These are phyloP conservation scores for Emydura subglobosa DNA, from an alignment of 2,113 vertebrate species.

Conservation along the genomic window DNA sequence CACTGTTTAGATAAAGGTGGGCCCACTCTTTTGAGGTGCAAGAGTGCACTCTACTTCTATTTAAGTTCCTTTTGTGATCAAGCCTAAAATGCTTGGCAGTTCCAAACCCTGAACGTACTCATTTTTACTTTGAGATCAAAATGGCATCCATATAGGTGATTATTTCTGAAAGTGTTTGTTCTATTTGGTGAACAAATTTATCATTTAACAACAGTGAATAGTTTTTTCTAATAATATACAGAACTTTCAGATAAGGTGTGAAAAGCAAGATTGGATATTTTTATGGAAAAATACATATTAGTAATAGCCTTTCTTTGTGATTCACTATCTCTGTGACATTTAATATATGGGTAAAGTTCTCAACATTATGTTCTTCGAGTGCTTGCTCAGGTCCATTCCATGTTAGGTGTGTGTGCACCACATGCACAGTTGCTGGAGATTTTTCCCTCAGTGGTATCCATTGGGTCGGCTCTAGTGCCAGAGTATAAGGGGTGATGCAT, in stretches of 20 bases:
- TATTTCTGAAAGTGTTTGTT: slow-evolving; percentile 37
- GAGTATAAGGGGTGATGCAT: no score
- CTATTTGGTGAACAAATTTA: slow-evolving; percentile 11
- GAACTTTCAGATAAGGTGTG: slow-evolving; percentile 53
- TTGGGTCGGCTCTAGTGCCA: no score
- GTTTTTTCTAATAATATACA: slow-evolving; percentile 24
- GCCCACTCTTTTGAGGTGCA: background rate
- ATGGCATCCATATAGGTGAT: background rate
- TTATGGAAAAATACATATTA: slow-evolving; percentile 64
- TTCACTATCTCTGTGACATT: background rate
- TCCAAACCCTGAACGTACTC: background rate
- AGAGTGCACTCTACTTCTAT: background rate
- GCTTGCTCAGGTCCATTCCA: no score
- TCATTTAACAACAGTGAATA: slow-evolving; percentile 2
- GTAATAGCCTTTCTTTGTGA: slow-evolving; percentile 54
- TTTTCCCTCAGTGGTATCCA: no score
- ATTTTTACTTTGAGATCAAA: slow-evolving; percentile 26
- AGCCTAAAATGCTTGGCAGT: slow-evolving; percentile 2
- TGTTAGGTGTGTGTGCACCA: no score
- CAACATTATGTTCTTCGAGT: no score
- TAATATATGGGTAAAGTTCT: no score
- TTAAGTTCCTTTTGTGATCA: background rate
- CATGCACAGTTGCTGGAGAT: no score
- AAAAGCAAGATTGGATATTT: slow-evolving; percentile 31
- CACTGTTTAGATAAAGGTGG: background rate